Evolutionary conservation across 2,113 vertebrate species (phyloP).

Genomic region (Oriolus oriolus): DNA sequence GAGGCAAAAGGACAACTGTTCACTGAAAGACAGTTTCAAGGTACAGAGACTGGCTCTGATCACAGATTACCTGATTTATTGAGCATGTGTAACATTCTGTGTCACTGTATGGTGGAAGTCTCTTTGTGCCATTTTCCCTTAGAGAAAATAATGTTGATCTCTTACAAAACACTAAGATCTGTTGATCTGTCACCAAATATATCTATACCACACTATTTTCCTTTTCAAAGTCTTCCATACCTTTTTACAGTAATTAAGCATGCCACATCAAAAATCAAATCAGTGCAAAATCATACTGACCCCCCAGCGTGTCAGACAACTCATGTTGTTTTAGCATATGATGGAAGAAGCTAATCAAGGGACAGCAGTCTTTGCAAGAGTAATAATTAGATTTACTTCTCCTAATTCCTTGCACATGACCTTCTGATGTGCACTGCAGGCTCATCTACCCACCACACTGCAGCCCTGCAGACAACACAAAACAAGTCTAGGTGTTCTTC

Average conservation of each 20-base stretch:
- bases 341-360: neutral
- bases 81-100: neutral
- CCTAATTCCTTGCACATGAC: neutral
- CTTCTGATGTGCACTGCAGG: neutral
- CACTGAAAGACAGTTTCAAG: neutral
- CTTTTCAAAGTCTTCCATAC: neutral
- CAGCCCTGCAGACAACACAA: neutral
- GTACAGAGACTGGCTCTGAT: neutral
- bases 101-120: neutral
- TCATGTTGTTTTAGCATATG: neutral
- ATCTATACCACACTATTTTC: neutral
- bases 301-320: neutral
- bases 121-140: neutral
- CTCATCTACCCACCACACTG: neutral
- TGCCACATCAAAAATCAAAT: neutral
- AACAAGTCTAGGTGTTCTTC: rapidly evolving
- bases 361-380: neutral
- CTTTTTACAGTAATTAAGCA: neutral
- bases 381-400: neutral
- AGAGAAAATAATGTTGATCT: neutral
- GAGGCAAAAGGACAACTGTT: neutral
- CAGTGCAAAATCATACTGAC: neutral
- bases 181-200: neutral
- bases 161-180: neutral
- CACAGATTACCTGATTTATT: neutral